Percentiles rank a stretch among this genome's conserved stretches.
Conservation (phyloP, 2,113 vertebrate genomes). For the Melanerpes aurifrons region DNA sequence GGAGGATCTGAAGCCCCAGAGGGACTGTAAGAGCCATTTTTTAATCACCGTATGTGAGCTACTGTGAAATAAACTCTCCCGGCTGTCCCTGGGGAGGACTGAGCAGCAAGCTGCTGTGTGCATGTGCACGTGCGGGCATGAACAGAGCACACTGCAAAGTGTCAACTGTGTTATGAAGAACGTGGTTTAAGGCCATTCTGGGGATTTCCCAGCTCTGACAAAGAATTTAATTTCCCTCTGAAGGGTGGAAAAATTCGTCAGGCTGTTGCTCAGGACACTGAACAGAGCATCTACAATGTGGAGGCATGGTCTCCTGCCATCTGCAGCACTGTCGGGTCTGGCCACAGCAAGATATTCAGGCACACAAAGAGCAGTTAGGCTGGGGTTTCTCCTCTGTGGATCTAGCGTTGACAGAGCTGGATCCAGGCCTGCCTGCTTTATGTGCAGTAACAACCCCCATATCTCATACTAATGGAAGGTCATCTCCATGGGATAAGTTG, state of each 20-base stretch:
- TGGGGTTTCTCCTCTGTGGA: background rate
- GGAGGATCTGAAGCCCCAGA: background rate
- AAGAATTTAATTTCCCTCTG: conserved; percentile 25
- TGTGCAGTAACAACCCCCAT: background rate
- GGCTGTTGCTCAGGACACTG: background rate
- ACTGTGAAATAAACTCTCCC: background rate
- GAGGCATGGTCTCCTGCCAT: background rate
- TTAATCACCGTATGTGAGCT: background rate
- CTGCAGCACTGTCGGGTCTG: background rate
- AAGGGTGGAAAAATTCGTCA: conserved; percentile 24
- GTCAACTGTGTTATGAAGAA: background rate
- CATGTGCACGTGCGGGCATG: background rate
- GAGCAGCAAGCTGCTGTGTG: background rate
- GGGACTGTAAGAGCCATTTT: background rate
- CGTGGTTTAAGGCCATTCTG: conserved; percentile 29
- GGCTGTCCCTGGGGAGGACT: background rate
- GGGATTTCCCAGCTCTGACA: conserved; percentile 51
- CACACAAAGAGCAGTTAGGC: background rate
- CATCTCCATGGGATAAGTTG: background rate
- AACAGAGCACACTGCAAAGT: background rate
- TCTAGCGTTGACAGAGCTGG: background rate
- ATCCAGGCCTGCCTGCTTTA: background rate
- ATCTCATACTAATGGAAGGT: background rate
- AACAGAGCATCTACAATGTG: background rate
- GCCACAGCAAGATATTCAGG: background rate